Percentiles rank a stretch among this genome's conserved stretches.
Evolutionary conservation across 2,888 invertebrate genomes (phyloP).

Genomic region (Hypolimnas misippus): DNA sequence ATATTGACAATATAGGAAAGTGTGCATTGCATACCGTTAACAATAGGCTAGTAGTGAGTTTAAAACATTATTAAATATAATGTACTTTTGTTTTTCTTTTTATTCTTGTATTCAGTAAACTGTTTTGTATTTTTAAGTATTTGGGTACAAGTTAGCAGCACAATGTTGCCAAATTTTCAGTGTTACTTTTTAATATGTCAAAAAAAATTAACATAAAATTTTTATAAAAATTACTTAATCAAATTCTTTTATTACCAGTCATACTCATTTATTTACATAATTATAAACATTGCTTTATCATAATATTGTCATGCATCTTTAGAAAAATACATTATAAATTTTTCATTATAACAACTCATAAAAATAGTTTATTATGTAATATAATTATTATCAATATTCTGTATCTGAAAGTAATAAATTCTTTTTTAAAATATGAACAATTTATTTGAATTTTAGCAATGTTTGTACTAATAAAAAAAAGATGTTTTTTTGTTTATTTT

Average conservation of each 20-base stretch:
- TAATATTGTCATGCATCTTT: constrained; percentile 15
- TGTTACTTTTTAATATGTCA: background rate
- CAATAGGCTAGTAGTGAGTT: constrained; percentile 45
- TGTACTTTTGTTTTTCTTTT: constrained; percentile 30
- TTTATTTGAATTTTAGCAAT: constrained; percentile 43
- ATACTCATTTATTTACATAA: constrained; percentile 8
- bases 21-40: constrained; percentile 45
- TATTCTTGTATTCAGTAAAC: constrained; percentile 19
- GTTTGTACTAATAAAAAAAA: constrained; percentile 59
- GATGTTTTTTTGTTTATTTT: constrained; percentile 42
- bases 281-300: constrained; percentile 17
- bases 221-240: background rate
- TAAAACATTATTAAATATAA: constrained; percentile 34
- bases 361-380: constrained; percentile 29
- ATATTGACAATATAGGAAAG: constrained; percentile 38
- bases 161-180: constrained; percentile 16
- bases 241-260: constrained; percentile 1
- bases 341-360: constrained; percentile 1
- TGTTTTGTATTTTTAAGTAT: constrained; percentile 13
- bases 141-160: constrained; percentile 11
- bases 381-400: constrained; percentile 28
- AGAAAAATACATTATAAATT: constrained; percentile 7
- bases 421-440: constrained; percentile 30
- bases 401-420: constrained; percentile 31
- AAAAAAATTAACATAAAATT: background rate